Conservation (phyloP, 2,797 vertebrate species). For the Myiotriccus ornatus region DNA sequence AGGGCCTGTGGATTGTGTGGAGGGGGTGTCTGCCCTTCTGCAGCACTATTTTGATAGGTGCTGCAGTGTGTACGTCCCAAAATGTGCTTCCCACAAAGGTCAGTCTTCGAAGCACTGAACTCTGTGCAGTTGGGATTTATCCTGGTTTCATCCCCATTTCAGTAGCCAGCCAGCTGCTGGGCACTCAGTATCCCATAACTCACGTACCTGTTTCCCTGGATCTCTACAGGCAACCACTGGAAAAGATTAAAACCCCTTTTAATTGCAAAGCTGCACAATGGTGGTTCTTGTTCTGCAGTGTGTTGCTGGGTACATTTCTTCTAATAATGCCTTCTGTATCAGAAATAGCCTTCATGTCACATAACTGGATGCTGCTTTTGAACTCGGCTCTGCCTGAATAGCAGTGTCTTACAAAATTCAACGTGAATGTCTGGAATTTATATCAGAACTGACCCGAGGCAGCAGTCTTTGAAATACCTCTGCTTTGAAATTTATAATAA, state of each 20-base stretch:
- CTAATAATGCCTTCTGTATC: neutral
- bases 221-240: neutral
- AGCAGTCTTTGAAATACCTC: slow-evolving; percentile 37
- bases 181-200: neutral
- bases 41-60: neutral
- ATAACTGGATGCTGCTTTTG: slow-evolving; percentile 2
- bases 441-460: slow-evolving; percentile 10
- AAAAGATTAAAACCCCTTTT: neutral
- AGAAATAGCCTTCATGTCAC: neutral
- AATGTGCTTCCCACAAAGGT: neutral
- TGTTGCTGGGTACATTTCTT: neutral
- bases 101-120: neutral
- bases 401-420: neutral
- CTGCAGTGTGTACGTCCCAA: neutral
- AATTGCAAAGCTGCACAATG: neutral
- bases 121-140: neutral
- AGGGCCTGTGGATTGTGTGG: neutral
- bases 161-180: neutral
- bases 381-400: slow-evolving; percentile 36
- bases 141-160: neutral
- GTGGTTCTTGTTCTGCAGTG: neutral
- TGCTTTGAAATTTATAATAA: slow-evolving; percentile 46
- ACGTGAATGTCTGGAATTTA: neutral
- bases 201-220: neutral
- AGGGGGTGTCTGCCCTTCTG: neutral